These are phyloP conservation scores for Neotragus pygmaeus DNA, from an alignment of 2,113 vertebrate genomes.

Conservation along the genomic window DNA sequence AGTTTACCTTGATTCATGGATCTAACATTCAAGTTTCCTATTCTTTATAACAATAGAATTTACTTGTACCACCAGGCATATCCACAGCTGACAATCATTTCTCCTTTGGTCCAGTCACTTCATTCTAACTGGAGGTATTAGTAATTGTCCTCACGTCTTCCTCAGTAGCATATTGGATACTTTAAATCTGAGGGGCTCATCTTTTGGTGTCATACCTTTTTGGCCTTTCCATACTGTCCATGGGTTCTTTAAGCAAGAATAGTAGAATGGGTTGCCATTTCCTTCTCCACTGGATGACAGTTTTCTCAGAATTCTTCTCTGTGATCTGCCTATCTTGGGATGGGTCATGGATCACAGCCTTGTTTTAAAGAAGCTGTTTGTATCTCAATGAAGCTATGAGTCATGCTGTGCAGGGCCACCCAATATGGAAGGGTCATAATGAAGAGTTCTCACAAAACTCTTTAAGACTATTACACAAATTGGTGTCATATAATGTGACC, in stretches of 20 bases:
- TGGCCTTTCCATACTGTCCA: background rate
- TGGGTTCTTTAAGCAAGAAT: background rate
- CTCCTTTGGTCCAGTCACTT: background rate
- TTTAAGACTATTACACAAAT: background rate
- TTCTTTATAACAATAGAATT: background rate
- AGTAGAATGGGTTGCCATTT: background rate
- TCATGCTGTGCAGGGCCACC: background rate
- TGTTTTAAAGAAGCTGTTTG: background rate
- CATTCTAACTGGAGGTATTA: background rate
- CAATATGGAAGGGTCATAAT: background rate
- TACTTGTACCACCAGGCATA: background rate
- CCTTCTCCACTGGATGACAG: background rate
- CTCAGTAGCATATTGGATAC: background rate
- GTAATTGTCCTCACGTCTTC: background rate
- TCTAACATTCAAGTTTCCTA: background rate
- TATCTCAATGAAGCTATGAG: background rate
- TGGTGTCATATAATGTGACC: background rate
- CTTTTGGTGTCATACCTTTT: background rate
- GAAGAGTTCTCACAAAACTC: background rate
- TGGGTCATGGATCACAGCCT: background rate
- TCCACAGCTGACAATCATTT: background rate
- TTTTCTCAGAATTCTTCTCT: background rate
- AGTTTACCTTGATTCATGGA: background rate
- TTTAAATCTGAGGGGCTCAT: background rate
- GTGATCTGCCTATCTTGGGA: background rate